Evolutionary conservation across 2,797 vertebrate species (phyloP).

Genomic region (Hozukius guyotensis): DNA sequence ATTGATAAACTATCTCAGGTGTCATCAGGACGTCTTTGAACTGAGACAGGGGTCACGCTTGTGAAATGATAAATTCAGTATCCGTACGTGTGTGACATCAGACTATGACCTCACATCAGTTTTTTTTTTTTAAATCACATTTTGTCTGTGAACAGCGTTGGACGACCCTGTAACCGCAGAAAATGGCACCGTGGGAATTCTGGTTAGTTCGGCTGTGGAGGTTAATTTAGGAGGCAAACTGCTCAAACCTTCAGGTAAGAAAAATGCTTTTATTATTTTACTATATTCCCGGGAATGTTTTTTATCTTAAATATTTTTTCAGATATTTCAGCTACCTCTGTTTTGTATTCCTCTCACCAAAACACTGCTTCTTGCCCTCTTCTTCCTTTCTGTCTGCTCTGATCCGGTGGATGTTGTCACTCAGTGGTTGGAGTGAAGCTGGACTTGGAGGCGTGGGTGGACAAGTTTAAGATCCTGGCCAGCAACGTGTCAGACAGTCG

Average conservation of each 20-base stretch:
- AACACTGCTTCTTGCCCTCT: background rate
- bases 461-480: constrained; percentile 98
- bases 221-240: constrained; percentile 89
- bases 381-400: background rate
- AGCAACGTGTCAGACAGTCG: constrained; percentile 95
- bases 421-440: constrained; percentile 97
- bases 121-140: background rate
- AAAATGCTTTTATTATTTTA: background rate
- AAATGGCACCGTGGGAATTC: constrained; percentile 91
- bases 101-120: too few species aligned
- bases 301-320: background rate
- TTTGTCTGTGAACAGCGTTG: constrained; percentile 72
- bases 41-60: background rate
- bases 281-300: background rate
- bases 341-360: background rate
- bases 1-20: background rate
- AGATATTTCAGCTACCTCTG: background rate
- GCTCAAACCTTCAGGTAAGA: constrained; percentile 95
- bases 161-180: constrained; percentile 87
- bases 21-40: background rate
- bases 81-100: background rate
- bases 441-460: constrained; percentile 97
- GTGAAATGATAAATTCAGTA: background rate
- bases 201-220: constrained; percentile 94
- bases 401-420: constrained; percentile 1